A percentile compares a stretch with the other conserved stretches of the same genome.
Evolutionary conservation across 2,113 vertebrate species (phyloP).

Genomic region (Notarius lentiginosus): DNA sequence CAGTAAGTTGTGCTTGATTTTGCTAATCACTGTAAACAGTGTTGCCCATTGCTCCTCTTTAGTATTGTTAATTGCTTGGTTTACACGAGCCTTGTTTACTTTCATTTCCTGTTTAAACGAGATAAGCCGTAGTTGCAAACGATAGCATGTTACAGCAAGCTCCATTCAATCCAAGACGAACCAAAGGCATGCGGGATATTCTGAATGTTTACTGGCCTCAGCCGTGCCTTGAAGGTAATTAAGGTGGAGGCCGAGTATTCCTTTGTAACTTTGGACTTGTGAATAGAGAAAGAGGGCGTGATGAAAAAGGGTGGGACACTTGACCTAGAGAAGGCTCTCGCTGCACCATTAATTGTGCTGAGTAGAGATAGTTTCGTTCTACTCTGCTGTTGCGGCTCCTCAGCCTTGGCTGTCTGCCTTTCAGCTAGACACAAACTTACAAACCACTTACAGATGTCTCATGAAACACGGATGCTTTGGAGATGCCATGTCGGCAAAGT

Average conservation of each 20-base stretch:
- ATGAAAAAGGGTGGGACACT: neutral
- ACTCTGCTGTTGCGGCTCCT: slow-evolving; percentile 13
- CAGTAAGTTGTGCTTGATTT: too few species aligned
- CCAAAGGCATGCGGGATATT: slow-evolving; percentile 14
- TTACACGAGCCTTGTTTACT: slow-evolving; percentile 8
- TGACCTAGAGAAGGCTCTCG: slow-evolving; percentile 37
- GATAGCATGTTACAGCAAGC: neutral
- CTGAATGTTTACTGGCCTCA: neutral
- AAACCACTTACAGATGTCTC: slow-evolving; percentile 42
- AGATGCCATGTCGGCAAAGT: neutral
- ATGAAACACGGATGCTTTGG: slow-evolving; percentile 9
- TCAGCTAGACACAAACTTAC: slow-evolving; percentile 37
- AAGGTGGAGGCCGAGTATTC: neutral
- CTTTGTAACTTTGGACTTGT: neutral
- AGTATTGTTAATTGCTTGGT: neutral
- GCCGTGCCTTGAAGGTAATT: neutral
- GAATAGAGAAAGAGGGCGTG: neutral
- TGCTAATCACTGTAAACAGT: neutral
- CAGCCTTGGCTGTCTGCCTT: slow-evolving; percentile 17
- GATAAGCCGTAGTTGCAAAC: neutral
- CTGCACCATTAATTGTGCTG: slow-evolving; percentile 41
- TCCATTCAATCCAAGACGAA: neutral
- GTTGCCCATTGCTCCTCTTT: neutral
- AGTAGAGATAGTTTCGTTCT: slow-evolving; percentile 41
- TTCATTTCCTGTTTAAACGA: neutral